These are phyloP conservation scores for Hypotaenidia okinawae DNA, from an alignment of 2,797 vertebrate genomes.

Conservation along the genomic window DNA sequence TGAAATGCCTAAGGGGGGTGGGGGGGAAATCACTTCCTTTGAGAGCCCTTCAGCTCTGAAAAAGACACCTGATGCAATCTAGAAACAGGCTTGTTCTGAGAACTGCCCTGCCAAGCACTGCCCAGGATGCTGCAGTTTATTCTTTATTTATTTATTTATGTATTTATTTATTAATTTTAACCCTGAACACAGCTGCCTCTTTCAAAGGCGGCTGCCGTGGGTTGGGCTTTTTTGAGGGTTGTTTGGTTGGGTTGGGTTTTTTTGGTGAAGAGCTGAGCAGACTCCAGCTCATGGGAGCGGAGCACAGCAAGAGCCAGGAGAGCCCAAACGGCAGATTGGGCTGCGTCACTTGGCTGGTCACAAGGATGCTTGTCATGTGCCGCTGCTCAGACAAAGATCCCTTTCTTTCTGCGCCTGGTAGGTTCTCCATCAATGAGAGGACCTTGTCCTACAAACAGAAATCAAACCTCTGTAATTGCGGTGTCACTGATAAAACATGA, in stretches of 20 bases:
- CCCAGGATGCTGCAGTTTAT: not conserved
- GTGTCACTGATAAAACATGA: conserved; percentile 35
- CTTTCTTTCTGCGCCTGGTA: conserved; percentile 38
- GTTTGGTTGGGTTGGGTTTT: too few species aligned
- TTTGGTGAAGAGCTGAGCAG: not conserved
- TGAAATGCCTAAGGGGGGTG: not conserved
- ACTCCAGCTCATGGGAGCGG: not conserved
- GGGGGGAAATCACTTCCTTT: not conserved
- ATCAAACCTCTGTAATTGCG: not conserved
- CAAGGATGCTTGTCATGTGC: conserved; percentile 47
- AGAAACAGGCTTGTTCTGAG: not conserved
- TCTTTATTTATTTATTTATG: not conserved
- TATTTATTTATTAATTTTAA: not conserved
- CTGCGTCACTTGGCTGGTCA: not conserved
- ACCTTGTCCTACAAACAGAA: conserved; percentile 47
- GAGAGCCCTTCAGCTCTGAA: conserved; percentile 8
- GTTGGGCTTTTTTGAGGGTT: not conserved
- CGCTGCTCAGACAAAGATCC: conserved; percentile 51
- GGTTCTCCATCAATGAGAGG: conserved; percentile 22
- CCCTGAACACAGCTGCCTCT: not conserved
- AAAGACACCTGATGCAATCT: conserved; percentile 30
- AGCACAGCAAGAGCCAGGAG: rapidly evolving
- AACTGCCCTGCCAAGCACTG: not conserved
- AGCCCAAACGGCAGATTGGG: not conserved
- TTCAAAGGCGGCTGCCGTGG: not conserved